A percentile compares a stretch with the other conserved stretches of the same genome.
phyloP scores from a whole-genome alignment of 2,113 vertebrate genomes.

The Crotalus horridus region DNA sequence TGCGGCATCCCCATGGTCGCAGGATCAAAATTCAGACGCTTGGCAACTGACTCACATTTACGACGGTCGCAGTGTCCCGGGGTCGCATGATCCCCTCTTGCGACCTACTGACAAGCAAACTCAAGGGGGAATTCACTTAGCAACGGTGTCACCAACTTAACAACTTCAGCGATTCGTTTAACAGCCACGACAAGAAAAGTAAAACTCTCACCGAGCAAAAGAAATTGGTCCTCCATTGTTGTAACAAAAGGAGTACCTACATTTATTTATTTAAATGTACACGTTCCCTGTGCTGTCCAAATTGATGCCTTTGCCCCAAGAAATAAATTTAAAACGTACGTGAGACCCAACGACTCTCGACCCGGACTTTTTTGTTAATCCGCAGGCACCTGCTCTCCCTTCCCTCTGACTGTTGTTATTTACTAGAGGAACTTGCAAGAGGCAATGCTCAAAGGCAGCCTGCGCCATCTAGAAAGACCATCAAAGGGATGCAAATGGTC shows the following conservation, averaged over 20 bases:
- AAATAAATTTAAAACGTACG: not conserved
- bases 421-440: conserved; percentile 24
- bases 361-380: not conserved
- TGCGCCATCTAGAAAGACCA: not conserved
- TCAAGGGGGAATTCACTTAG: not conserved
- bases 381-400: not conserved
- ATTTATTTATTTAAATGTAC: not conserved
- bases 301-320: not conserved
- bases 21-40: too few species aligned
- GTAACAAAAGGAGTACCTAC: not conserved
- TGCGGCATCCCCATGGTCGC: not conserved
- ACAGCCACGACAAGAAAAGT: too few species aligned
- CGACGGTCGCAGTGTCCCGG: not conserved
- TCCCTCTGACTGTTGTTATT: conserved; percentile 14
- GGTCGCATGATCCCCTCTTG: not conserved
- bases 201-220: too few species aligned
- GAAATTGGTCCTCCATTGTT: not conserved
- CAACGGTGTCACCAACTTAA: not conserved
- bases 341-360: not conserved
- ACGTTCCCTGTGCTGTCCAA: not conserved
- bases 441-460: conserved; percentile 27
- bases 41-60: too few species aligned
- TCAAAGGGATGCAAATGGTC: conserved; percentile 17
- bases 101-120: too few species aligned
- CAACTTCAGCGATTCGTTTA: too few species aligned